phyloP scores from a whole-genome alignment of 2,888 invertebrate genomes.

The Hyles lineata region DNA sequence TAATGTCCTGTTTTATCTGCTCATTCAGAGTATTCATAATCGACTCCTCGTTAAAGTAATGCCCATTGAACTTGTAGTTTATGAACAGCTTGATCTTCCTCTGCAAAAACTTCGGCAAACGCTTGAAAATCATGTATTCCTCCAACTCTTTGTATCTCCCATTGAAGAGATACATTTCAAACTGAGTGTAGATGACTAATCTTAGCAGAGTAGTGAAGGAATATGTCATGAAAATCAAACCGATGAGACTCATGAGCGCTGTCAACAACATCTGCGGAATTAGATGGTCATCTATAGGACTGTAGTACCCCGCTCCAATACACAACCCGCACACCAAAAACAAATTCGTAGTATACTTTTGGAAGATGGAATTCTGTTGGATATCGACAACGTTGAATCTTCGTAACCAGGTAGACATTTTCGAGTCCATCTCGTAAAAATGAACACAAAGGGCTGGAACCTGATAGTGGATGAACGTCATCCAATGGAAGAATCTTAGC shows the following conservation, averaged over 20 bases:
- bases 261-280: conserved; percentile 53
- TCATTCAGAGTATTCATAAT: conserved; percentile 67
- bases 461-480: conserved; percentile 65
- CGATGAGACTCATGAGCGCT: conserved; percentile 51
- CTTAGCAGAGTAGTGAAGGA: conserved; percentile 55
- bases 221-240: conserved; percentile 57
- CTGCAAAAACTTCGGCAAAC: conserved; percentile 55
- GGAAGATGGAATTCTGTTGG: conserved; percentile 38
- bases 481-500: conserved; percentile 65
- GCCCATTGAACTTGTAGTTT: conserved; percentile 65
- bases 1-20: conserved; percentile 82
- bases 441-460: conserved; percentile 58
- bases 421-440: conserved; percentile 39
- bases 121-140: conserved; percentile 57
- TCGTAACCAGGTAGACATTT: conserved; percentile 48
- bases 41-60: conserved; percentile 60
- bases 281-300: conserved; percentile 48
- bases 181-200: conserved; percentile 55
- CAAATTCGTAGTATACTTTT: conserved; percentile 60
- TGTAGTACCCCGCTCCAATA: conserved; percentile 59
- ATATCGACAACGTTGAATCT: conserved; percentile 42
- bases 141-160: conserved; percentile 58
- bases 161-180: conserved; percentile 54
- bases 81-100: conserved; percentile 61
- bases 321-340: conserved; percentile 56